Base-by-base conservation (phyloP, 2,888 invertebrate genomes). In the Linhomoeus sp. region DNA sequence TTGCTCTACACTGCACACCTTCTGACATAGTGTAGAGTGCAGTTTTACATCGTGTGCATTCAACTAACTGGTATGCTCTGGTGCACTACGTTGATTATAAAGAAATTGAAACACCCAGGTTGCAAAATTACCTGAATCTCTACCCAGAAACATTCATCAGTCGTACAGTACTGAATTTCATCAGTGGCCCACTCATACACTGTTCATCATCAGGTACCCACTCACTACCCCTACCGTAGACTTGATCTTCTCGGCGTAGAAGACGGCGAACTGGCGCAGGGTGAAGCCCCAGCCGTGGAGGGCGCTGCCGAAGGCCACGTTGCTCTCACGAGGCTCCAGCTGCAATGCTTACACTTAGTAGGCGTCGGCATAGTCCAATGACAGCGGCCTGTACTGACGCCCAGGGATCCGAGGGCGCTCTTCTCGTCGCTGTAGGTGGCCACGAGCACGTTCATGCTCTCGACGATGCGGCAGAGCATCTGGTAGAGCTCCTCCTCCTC, bases 211-310 rank as follows among this genome's bases (percentile, higher is more conserved):
- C n/a, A n/a, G n/a, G n/a, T n/a, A n/a, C n/a, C 9, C 9, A 33
- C 33, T 9, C 12, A 12, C 33, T 7, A 17, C 19, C 22, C 47
- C 39, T 46, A 60, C 60, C 51, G 64, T 87, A 56, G 92, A 86
- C 73, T 90, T 88, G 77, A 99, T 97, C 72, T 94, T 97, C 67
- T 84, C 84, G 35, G 90, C 81, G 67, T 99, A 99, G 82, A 97
- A 87, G 72, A 94, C 92, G 43, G 94, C 75, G 74, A 99, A 97
- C 74, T 99, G 94, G 74, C 97, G 97, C 56, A 99, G 77, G 53
- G 97, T 97, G 72, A 97, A 99, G 45, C 94, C 97, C 97, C 97
- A 99, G 55, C 97, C 94, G 70, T 99, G 97, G 53, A 99, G 82
- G 62, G 97, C 97, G 25, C 94, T 92, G 52, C 97, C 97, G 69